Evolutionary conservation across 2,113 vertebrate genomes (phyloP).

Genomic region (Cricetomys ansorgei): DNA sequence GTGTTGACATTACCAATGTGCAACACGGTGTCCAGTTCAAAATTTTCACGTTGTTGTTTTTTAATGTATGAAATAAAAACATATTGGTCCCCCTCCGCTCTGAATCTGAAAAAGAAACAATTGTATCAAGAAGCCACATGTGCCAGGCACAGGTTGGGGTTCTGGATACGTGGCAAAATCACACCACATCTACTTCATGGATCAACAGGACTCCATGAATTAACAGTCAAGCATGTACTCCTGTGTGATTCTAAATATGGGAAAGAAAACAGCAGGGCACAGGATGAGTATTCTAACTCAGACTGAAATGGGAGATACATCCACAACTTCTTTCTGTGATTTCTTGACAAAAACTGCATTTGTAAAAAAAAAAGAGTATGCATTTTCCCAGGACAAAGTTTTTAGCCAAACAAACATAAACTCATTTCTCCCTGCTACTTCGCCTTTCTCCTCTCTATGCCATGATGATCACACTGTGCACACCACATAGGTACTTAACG

Average conservation of each 20-base stretch:
- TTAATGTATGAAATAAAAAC: slow-evolving; percentile 2
- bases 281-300: background rate
- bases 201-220: background rate
- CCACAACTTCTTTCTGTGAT: background rate
- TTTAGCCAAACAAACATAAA: background rate
- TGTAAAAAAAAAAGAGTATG: background rate
- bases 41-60: background rate
- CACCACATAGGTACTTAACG: background rate
- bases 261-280: background rate
- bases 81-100: background rate
- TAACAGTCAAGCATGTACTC: background rate
- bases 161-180: background rate
- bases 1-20: background rate
- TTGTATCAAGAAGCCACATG: background rate
- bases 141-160: background rate
- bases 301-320: background rate
- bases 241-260: accelerated
- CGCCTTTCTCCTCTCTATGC: background rate
- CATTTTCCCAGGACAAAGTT: background rate
- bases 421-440: background rate
- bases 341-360: background rate
- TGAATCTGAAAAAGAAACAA: background rate
- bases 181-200: background rate
- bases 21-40: background rate
- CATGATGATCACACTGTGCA: background rate